These are phyloP conservation scores for Perizoma flavofasciatum DNA, from an alignment of 2,888 invertebrate genomes.

Conservation along the genomic window DNA sequence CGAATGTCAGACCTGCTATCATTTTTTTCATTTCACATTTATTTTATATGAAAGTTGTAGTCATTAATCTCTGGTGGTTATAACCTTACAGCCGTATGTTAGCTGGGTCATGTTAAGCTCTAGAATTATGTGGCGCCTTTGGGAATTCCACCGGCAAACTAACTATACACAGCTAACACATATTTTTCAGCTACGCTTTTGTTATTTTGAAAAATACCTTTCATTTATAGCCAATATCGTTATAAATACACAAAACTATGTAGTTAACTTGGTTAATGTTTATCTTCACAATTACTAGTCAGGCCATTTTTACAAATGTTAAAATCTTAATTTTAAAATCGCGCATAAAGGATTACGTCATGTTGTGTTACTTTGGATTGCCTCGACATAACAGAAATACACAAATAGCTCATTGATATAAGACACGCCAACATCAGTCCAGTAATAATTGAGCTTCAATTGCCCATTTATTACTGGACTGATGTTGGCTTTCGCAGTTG, in stretches of 20 bases:
- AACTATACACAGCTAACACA: conserved; percentile 39
- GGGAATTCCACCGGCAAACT: conserved; percentile 57
- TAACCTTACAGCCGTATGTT: conserved; percentile 60
- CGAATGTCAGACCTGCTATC: background rate
- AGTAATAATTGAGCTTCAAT: too few relatives aligned
- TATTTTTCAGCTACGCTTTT: background rate
- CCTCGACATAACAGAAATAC: conserved; percentile 50
- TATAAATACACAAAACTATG: too few relatives aligned
- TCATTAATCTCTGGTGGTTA: conserved; percentile 40
- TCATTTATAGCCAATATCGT: too few relatives aligned
- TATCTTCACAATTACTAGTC: too few relatives aligned
- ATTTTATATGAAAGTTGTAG: conserved; percentile 38
- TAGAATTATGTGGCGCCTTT: conserved; percentile 67
- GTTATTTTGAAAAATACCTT: background rate
- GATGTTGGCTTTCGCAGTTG: too few relatives aligned
- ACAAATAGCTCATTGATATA: conserved; percentile 79
- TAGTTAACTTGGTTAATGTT: too few relatives aligned
- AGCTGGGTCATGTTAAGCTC: conserved; percentile 62
- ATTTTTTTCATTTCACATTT: background rate
- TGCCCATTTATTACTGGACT: too few relatives aligned
- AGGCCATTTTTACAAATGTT: too few relatives aligned
- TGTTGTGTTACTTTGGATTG: conserved; percentile 4
- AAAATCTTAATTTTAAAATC: too few relatives aligned
- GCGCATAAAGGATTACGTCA: too few relatives aligned
- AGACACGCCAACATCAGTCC: conserved; percentile 40